Evolutionary conservation across 2,888 invertebrate species (phyloP).

Genomic region (Hemaris fuciformis): DNA sequence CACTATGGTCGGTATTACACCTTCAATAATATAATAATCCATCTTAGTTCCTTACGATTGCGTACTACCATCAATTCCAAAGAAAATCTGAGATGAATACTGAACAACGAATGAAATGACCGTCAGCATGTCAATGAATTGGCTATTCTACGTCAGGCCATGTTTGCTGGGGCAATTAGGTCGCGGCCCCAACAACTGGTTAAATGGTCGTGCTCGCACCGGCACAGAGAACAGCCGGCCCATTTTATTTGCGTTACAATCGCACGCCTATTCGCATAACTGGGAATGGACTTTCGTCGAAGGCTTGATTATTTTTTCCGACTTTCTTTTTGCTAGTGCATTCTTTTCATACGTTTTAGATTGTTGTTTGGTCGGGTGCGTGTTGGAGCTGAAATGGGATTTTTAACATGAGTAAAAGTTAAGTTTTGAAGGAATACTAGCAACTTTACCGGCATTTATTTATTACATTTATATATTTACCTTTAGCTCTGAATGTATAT

Average conservation of each 20-base stretch:
- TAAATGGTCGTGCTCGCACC: neutral
- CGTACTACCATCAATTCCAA: neutral
- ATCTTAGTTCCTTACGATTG: too few species aligned
- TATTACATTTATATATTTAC: too few species aligned
- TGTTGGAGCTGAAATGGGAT: neutral
- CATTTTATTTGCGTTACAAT: conserved; percentile 8
- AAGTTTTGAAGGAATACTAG: too few species aligned
- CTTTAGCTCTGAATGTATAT: too few species aligned
- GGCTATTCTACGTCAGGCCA: neutral
- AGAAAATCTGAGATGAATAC: neutral
- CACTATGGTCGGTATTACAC: too few species aligned
- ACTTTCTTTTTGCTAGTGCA: neutral
- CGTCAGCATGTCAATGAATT: neutral
- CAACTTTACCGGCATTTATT: too few species aligned
- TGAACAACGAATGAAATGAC: neutral
- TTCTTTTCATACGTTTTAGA: neutral
- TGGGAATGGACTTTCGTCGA: conserved; percentile 3
- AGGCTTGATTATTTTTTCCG: neutral
- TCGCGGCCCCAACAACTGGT: conserved; percentile 3
- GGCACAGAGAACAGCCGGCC: neutral
- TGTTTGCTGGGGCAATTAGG: conserved; percentile 1
- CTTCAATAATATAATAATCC: too few species aligned
- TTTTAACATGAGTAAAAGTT: neutral
- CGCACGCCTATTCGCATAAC: conserved; percentile 3
- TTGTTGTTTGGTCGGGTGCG: neutral